Percentiles rank a stretch among this genome's conserved stretches.
These are phyloP conservation scores for Diaprepes abbreviatus DNA, from an alignment of 2,888 invertebrate genomes.

Conservation along the genomic window DNA sequence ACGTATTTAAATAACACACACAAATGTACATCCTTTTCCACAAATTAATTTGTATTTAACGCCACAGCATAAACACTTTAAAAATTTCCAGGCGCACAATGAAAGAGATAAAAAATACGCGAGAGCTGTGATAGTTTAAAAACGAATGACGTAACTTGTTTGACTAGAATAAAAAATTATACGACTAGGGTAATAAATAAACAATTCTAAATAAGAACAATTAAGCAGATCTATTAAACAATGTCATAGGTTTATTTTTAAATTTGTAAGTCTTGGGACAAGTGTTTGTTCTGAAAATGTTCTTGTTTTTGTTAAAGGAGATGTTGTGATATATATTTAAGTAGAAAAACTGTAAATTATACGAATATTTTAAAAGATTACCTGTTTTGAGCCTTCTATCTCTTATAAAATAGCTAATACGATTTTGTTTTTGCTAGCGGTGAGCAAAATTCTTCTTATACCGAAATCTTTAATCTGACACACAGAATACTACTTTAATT, in stretches of 20 bases:
- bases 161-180: slow-evolving; percentile 55
- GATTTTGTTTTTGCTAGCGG: no score
- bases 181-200: slow-evolving; percentile 45
- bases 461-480: no score
- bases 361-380: no score
- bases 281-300: neutral
- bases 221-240: slow-evolving; percentile 24
- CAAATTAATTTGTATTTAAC: neutral
- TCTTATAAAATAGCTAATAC: no score
- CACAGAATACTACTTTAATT: no score
- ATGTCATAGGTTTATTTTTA: slow-evolving; percentile 35
- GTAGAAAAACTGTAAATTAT: no score
- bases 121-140: slow-evolving; percentile 66
- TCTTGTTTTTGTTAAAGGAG: no score
- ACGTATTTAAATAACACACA: neutral
- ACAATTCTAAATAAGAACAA: slow-evolving; percentile 34
- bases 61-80: neutral
- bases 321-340: no score
- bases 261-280: slow-evolving; percentile 32
- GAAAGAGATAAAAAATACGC: slow-evolving; percentile 49
- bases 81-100: slow-evolving; percentile 18
- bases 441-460: no score
- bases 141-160: slow-evolving; percentile 67
- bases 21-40: neutral
- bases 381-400: no score